Conservation (phyloP, 2,888 invertebrate genomes). For the Tuta absoluta region DNA sequence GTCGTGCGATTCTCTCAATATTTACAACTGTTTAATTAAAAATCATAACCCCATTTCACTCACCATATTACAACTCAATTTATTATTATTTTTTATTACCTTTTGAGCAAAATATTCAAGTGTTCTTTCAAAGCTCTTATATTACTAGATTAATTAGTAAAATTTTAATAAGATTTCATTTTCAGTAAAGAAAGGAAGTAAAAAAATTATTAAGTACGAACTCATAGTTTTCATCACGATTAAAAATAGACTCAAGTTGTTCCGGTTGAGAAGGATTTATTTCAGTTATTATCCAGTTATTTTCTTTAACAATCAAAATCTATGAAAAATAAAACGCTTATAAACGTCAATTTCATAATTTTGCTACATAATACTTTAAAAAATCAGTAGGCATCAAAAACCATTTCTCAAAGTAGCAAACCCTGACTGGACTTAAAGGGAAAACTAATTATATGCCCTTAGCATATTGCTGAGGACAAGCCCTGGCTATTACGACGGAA, state of each 20-base stretch:
- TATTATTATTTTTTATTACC: conserved; percentile 24
- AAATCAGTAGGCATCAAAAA: no score
- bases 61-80: conserved; percentile 3
- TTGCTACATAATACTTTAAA: no score
- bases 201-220: neutral
- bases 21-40: neutral
- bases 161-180: neutral
- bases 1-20: conserved; percentile 17
- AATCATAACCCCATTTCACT: neutral
- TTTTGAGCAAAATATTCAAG: conserved; percentile 24
- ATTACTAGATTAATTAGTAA: neutral
- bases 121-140: conserved; percentile 11
- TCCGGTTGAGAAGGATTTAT: no score
- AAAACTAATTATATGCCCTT: neutral
- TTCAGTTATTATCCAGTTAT: no score
- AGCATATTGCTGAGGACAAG: conserved; percentile 2
- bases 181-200: neutral
- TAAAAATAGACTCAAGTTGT: no score
- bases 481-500: neutral
- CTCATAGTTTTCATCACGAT: no score
- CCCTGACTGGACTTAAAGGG: neutral
- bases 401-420: neutral
- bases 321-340: no score
- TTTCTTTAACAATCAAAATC: no score
- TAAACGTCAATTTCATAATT: no score